Base-by-base conservation (phyloP, 2,888 invertebrate genomes). In the Thymelicus acteon region DNA sequence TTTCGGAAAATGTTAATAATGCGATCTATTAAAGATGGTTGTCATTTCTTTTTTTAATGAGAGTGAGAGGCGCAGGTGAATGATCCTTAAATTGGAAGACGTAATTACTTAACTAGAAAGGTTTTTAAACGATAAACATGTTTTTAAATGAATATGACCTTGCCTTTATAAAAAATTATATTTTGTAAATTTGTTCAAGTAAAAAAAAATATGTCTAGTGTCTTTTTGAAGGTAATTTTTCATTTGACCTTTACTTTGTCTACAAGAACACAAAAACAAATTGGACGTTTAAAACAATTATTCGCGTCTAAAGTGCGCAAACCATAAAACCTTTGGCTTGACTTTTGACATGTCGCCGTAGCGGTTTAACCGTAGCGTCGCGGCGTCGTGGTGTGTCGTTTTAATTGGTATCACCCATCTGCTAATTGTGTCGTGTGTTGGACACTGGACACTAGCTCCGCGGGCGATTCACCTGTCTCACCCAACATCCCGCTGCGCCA, bases 391-490 rank as follows among this genome's bases (percentile, higher is more conserved):
- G n/a, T n/a, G n/a, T 62, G 78, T 76, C 77, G 75, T 76, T 82
- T 84, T 91, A 90, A 91, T 91, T 90, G 90, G 89, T 85, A 81
- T 82, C 82, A 75, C 77, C 80, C 80, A 78, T 79, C 77, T 83
- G 80, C 89, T 91, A 90, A 91, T 91, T 90, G 90, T 85, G 60
- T 71, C 70, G 72, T 80, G 85, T 80, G 76, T 77, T 73, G 47
- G 61, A 67, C 75, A 19, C 31, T 31, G 79, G 80, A 82, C 83
- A 79, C 80, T 78, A 82, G 81, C 85, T 82, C 82, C 72, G 48
- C 69, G 49, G 69, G 63, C 79, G 81, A 84, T 87, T 86, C 89
- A 88, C 87, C 86, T 88, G 89, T 88, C 89, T 31, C 71, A 47
- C 58, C 73, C 74, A 73, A 74, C 77, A 74, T 71, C 74, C 76